These are phyloP conservation scores for Andrena chrysosceles DNA, from an alignment of 2,888 invertebrate genomes.

Conservation along the genomic window DNA sequence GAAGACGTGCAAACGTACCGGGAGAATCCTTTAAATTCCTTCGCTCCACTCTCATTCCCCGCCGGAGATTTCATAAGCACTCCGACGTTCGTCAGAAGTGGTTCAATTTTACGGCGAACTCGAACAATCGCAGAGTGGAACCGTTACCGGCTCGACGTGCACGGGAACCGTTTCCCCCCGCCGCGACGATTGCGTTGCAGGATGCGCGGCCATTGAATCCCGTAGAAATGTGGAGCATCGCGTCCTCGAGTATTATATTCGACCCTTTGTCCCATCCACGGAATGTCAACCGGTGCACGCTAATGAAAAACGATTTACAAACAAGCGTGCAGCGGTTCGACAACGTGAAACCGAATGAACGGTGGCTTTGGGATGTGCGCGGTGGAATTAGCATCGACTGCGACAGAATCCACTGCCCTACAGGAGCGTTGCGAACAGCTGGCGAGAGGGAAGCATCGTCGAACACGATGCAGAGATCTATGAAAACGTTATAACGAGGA, in stretches of 20 bases:
- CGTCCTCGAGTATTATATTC: slow-evolving; percentile 9
- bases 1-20: slow-evolving; percentile 3
- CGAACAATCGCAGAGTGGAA: too few species aligned
- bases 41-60: too few species aligned
- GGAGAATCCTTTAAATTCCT: too few species aligned
- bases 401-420: slow-evolving; percentile 7
- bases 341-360: slow-evolving; percentile 4
- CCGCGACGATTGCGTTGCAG: not conserved
- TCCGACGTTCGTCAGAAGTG: too few species aligned
- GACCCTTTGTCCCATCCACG: slow-evolving; percentile 23
- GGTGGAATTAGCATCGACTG: slow-evolving; percentile 19
- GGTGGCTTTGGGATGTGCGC: not conserved
- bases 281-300: slow-evolving; percentile 21
- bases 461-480: slow-evolving; percentile 14
- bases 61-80: too few species aligned
- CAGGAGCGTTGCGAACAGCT: not conserved
- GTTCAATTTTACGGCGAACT: not conserved
- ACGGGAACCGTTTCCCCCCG: not conserved
- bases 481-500: slow-evolving; percentile 23
- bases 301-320: slow-evolving; percentile 46
- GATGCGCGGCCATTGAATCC: not conserved
- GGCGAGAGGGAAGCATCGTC: not conserved
- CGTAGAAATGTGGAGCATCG: not conserved
- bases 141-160: too few species aligned
- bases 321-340: slow-evolving; percentile 9